Conservation (phyloP, 2,797 vertebrate species). For the Sebastes steindachneri region DNA sequence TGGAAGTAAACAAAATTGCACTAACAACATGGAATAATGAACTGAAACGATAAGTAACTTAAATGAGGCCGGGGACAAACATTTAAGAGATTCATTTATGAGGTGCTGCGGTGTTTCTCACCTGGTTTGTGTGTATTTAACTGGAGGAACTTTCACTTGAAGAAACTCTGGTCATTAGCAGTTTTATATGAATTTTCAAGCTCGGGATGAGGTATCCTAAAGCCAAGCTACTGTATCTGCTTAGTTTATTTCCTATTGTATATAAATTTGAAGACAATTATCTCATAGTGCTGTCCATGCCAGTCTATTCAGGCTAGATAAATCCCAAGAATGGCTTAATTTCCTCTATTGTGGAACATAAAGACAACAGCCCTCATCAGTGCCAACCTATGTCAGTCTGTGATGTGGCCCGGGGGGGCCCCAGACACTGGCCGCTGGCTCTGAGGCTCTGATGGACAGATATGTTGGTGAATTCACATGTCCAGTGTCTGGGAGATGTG, state of each 20-base stretch:
- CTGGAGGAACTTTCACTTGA: conserved; percentile 1
- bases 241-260: not conserved
- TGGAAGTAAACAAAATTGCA: conserved; percentile 52
- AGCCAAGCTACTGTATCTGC: not conserved
- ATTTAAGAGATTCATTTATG: conserved; percentile 17
- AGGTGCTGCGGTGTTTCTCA: conserved; percentile 1
- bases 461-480: conserved; percentile 74
- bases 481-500: conserved; percentile 74
- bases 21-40: conserved; percentile 49
- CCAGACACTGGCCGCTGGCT: conserved; percentile 63
- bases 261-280: not conserved
- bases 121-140: not conserved
- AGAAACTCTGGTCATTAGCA: not conserved
- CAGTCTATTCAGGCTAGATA: not conserved
- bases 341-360: conserved; percentile 53
- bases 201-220: not conserved
- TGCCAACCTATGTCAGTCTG: conserved; percentile 51
- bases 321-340: conserved; percentile 20
- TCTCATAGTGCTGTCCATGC: not conserved
- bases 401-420: conserved; percentile 50
- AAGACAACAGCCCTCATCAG: conserved; percentile 52
- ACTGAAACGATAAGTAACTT: conserved; percentile 41
- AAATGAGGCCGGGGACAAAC: conserved; percentile 33
- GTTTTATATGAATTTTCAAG: not conserved
- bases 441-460: conserved; percentile 73